These are phyloP conservation scores for Basileuterus tristriatus DNA, from an alignment of 2,797 vertebrate species.

Conservation along the genomic window DNA sequence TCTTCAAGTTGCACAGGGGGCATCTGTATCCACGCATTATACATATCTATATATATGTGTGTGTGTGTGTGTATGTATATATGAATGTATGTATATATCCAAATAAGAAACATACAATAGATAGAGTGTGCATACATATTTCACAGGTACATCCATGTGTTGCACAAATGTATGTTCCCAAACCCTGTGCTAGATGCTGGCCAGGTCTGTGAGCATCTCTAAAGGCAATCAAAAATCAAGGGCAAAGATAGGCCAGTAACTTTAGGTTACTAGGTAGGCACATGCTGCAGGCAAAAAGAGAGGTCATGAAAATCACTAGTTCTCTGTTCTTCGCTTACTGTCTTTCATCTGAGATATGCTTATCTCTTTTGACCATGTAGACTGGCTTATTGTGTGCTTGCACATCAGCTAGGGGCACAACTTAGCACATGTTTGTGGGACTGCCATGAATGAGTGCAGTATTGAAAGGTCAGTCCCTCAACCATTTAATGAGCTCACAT, in stretches of 20 bases:
- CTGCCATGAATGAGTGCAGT: neutral
- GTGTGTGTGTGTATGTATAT: too few relatives aligned
- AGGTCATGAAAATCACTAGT: neutral
- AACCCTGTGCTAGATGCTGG: neutral
- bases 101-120: neutral
- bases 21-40: rapidly evolving
- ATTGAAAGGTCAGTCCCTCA: neutral
- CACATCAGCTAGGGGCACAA: neutral
- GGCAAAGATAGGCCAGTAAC: neutral
- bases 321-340: neutral
- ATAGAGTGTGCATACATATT: neutral
- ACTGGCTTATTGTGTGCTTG: neutral
- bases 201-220: neutral
- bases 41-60: neutral
- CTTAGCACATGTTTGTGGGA: neutral
- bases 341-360: neutral
- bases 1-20: neutral
- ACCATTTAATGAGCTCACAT: neutral
- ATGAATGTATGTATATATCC: too few relatives aligned
- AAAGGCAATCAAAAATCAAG: neutral
- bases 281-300: neutral
- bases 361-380: neutral
- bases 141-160: neutral
- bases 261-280: neutral
- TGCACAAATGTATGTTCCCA: neutral